Percentiles rank a stretch among this genome's conserved stretches.
Conservation (phyloP, 2,113 vertebrate species). For the Camelus dromedarius region DNA sequence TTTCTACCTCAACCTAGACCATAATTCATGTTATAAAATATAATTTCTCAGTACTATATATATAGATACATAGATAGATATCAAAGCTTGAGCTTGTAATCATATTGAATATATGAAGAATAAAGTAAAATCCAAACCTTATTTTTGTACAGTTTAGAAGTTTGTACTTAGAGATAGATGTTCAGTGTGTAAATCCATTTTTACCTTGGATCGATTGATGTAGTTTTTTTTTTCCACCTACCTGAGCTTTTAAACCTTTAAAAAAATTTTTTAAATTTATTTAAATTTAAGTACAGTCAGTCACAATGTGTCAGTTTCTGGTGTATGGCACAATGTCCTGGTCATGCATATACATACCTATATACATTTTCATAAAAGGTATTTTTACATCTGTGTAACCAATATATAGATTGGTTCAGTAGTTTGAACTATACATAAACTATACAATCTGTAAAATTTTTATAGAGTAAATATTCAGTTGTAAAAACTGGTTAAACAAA, state of each 20-base stretch:
- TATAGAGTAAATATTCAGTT: slow-evolving; percentile 95
- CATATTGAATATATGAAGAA: slow-evolving; percentile 91
- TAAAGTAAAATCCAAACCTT: slow-evolving; percentile 89
- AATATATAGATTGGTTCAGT: slow-evolving; percentile 85
- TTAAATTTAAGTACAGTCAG: no score
- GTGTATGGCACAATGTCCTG: no score
- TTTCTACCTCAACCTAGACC: not conserved
- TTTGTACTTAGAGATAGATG: slow-evolving; percentile 91
- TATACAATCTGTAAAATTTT: slow-evolving; percentile 96
- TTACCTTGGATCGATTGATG: slow-evolving; percentile 89
- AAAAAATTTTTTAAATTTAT: no score
- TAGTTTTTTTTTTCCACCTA: slow-evolving; percentile 54
- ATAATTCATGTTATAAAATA: not conserved
- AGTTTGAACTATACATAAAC: slow-evolving; percentile 92
- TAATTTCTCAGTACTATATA: not conserved
- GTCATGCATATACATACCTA: no score
- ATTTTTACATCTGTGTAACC: slow-evolving; percentile 89
- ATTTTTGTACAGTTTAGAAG: slow-evolving; percentile 94
- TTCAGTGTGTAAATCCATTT: slow-evolving; percentile 90
- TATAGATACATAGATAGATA: no score
- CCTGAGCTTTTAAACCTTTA: no score
- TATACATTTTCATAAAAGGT: slow-evolving; percentile 56
- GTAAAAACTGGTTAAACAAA: slow-evolving; percentile 95
- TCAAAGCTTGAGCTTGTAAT: slow-evolving; percentile 85
- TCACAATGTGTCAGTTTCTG: no score